These are phyloP conservation scores for Xylota segnis DNA, from an alignment of 2,888 invertebrate genomes.

Conservation along the genomic window DNA sequence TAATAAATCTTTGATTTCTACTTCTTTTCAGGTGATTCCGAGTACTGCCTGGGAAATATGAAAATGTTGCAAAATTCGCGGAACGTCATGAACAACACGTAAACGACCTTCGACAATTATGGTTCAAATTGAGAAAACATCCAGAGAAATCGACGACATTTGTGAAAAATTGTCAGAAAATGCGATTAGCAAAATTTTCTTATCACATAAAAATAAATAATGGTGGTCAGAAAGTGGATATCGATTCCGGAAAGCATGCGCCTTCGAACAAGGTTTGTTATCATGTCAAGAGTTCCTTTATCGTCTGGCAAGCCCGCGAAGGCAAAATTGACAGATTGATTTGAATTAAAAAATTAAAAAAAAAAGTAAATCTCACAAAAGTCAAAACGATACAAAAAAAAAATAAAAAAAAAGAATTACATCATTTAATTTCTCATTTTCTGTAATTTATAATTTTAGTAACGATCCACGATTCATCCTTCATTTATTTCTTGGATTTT, in stretches of 20 bases:
- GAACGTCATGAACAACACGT: conserved; percentile 30
- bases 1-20: neutral
- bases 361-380: conserved; percentile 25
- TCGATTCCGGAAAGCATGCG: conserved; percentile 71
- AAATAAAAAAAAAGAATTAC: conserved; percentile 42
- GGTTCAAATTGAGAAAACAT: conserved; percentile 48
- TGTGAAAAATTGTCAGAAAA: conserved; percentile 77
- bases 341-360: conserved; percentile 15
- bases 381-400: conserved; percentile 26
- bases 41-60: conserved; percentile 17
- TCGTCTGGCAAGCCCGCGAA: conserved; percentile 35
- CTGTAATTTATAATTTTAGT: conserved; percentile 73
- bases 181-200: conserved; percentile 83
- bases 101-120: conserved; percentile 57
- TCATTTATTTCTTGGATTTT: conserved; percentile 74
- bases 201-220: conserved; percentile 82
- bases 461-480: conserved; percentile 71
- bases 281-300: conserved; percentile 60
- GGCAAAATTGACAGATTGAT: conserved; percentile 40
- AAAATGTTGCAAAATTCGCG: neutral
- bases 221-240: conserved; percentile 80
- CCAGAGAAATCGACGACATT: conserved; percentile 30
- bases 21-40: conserved; percentile 39
- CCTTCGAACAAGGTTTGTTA: conserved; percentile 75
- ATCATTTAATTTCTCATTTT: conserved; percentile 73